Evolutionary conservation across 2,797 vertebrate genomes (phyloP).

Genomic region (Lindbergichthys nudifrons): DNA sequence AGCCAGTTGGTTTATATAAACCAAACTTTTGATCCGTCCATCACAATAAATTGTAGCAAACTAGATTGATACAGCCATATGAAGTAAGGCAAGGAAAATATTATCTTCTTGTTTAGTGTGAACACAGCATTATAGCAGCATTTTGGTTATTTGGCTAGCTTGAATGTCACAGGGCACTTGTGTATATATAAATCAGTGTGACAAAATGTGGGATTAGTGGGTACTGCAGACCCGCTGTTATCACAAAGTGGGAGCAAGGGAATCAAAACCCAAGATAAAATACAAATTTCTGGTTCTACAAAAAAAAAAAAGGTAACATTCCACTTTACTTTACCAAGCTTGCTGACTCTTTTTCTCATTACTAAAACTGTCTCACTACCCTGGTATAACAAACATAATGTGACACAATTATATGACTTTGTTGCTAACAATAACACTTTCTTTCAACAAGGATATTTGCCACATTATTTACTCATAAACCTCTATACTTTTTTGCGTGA

Average conservation of each 20-base stretch:
- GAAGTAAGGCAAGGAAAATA: too few species aligned
- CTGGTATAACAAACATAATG: neutral
- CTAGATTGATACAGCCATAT: too few species aligned
- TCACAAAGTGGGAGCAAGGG: neutral
- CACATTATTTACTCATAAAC: neutral
- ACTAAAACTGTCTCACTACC: neutral
- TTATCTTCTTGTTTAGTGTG: too few species aligned
- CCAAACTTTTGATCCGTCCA: too few species aligned
- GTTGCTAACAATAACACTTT: neutral
- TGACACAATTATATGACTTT: neutral
- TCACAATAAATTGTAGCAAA: too few species aligned
- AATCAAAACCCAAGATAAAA: neutral
- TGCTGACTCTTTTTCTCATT: neutral
- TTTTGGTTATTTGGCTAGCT: slow-evolving; percentile 55
- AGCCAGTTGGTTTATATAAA: too few species aligned
- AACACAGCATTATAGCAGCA: slow-evolving; percentile 22
- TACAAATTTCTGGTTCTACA: neutral
- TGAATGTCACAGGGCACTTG: slow-evolving; percentile 46
- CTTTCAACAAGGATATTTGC: neutral
- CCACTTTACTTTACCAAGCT: neutral
- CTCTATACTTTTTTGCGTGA: neutral
- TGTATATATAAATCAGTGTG: slow-evolving; percentile 26
- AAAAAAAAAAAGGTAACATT: slow-evolving; percentile 8
- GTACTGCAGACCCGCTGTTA: neutral
- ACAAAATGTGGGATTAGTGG: neutral